These are phyloP conservation scores for Isoperla grammatica DNA, from an alignment of 2,888 invertebrate genomes.

Conservation along the genomic window DNA sequence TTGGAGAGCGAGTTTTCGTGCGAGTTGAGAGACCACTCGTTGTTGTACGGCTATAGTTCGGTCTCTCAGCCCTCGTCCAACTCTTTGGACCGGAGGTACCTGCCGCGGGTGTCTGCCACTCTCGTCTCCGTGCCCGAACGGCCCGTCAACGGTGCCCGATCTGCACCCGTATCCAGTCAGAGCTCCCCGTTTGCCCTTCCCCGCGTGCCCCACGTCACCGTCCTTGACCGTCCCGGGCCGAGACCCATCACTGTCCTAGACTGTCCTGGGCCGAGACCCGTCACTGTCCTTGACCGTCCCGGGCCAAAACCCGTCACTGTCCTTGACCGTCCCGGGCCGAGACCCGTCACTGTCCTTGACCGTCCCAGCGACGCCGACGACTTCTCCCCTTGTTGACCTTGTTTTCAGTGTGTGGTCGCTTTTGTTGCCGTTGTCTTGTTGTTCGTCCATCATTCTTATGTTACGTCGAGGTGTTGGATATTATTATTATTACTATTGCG, in stretches of 20 bases:
- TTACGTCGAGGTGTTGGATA: not conserved
- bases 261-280: slow-evolving; percentile 18
- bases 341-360: not conserved
- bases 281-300: not conserved
- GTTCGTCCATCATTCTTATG: not conserved
- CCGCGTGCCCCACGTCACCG: slow-evolving; percentile 39
- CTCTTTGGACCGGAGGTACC: slow-evolving; percentile 38
- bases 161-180: slow-evolving; percentile 34
- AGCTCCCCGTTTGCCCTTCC: slow-evolving; percentile 41
- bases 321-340: not conserved
- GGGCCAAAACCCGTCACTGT: slow-evolving; percentile 19
- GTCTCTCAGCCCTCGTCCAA: slow-evolving; percentile 40
- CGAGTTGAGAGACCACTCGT: slow-evolving; percentile 44
- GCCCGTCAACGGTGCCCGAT: not conserved
- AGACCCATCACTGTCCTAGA: too few species aligned
- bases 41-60: slow-evolving; percentile 35
- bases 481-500: not conserved
- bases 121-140: not conserved
- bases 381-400: not conserved
- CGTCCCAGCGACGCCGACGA: not conserved
- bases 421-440: not conserved
- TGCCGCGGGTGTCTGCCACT: slow-evolving; percentile 23
- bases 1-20: slow-evolving; percentile 48
- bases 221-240: slow-evolving; percentile 42
- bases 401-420: not conserved